Base-by-base conservation (phyloP, 2,113 vertebrate species). In the Peucedramus taeniatus region DNA sequence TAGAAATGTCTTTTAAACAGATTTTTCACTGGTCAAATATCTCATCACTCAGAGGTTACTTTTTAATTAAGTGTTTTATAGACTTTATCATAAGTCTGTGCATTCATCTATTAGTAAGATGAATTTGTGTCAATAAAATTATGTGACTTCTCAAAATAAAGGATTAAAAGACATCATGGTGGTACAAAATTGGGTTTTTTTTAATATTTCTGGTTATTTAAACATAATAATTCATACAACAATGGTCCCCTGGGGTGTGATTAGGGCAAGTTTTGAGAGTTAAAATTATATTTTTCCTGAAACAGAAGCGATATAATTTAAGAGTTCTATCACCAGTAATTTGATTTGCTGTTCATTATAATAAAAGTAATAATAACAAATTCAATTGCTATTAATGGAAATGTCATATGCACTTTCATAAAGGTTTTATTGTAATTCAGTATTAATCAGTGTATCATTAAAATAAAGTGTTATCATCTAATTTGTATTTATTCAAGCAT, bases 331-430 rank as follows among this genome's bases (percentile, higher is more conserved):
- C 92, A 96, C 63, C 49, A 85, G 51, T 93, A 91, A 94, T 96
- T 95, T 90, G 66, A 93, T 91, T 75, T 96, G 28, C 27, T 84
- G 39, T 90, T 94, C 87, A 77, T 97, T 96, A 75, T 91, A 89
- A 96, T 93, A 93, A 93, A 65, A 79, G 94, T 89, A 96, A 95
- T 93, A 94, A 94, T 95, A 96, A 97, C 93, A 96, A 92, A 93
- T 93, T 96, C 61, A 95, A 87, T 94, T 95, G 50, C 94, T 94
- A 89, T 97, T 95, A 96, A 96, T 85, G 92, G 68, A 87, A 84
- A 86, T 88, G 90, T 83, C 93, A 91, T 89, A 89, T 91, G 61
- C 37, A 83, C 39, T 92, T 94, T 92, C 87, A 90, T 45, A 74
- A 72, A 76, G 50, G 22, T 90, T 97, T 94, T 93, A 96, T 96